Conservation (phyloP, 2,113 vertebrate species). For the Stegostoma tigrinum region DNA sequence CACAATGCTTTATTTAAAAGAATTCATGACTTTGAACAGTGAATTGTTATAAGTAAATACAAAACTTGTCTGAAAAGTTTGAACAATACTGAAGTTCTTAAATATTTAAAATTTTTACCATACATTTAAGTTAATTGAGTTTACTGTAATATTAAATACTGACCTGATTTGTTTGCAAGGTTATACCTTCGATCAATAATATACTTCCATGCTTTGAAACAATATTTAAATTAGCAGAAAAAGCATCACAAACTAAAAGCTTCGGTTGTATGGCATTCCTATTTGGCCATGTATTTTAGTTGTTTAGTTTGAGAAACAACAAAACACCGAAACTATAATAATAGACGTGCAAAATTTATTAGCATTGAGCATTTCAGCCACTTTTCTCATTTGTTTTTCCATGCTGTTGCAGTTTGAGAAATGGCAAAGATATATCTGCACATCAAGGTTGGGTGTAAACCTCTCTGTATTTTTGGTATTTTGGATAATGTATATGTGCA, state of each 20-base stretch:
- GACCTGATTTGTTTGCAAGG: neutral
- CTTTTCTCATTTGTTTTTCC: constrained; percentile 34
- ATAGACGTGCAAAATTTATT: neutral
- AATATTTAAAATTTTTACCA: neutral
- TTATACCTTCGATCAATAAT: neutral
- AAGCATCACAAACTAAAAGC: neutral
- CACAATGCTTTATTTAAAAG: neutral
- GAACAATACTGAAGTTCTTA: neutral
- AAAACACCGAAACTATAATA: neutral
- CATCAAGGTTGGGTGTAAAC: constrained; percentile 51
- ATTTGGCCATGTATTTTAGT: neutral
- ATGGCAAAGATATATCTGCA: constrained; percentile 56
- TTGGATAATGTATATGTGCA: neutral
- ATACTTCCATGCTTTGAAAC: neutral
- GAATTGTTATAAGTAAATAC: neutral
- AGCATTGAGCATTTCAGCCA: neutral
- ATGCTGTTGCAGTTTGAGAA: constrained; percentile 50
- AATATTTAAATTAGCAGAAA: neutral
- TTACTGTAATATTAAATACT: neutral
- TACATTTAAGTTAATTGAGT: neutral
- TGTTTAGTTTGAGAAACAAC: neutral
- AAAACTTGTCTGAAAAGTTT: neutral
- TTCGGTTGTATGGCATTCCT: neutral
- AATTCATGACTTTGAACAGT: neutral
- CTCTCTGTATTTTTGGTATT: neutral